These are phyloP conservation scores for Petrophora chlorosata DNA, from an alignment of 2,888 invertebrate genomes.

Conservation along the genomic window DNA sequence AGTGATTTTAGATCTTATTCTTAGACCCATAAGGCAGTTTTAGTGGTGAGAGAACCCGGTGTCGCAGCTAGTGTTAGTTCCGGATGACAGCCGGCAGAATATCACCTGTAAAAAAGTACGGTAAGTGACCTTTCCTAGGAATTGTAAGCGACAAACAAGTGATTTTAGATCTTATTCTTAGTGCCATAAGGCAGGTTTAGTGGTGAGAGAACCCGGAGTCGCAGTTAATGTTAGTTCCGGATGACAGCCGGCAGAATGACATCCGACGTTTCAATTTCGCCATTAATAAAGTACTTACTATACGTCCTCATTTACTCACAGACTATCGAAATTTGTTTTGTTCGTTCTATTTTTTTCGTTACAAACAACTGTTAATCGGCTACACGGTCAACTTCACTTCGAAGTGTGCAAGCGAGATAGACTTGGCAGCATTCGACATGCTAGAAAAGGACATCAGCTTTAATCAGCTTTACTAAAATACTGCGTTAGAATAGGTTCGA, in stretches of 20 bases:
- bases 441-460: no score
- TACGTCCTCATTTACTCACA: no score
- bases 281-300: slow-evolving; percentile 72
- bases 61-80: slow-evolving; percentile 67
- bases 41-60: slow-evolving; percentile 75
- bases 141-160: no score
- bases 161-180: slow-evolving; percentile 82
- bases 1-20: background rate
- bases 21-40: slow-evolving; percentile 87
- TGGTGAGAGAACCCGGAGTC: slow-evolving; percentile 72
- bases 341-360: no score
- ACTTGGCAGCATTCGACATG: no score
- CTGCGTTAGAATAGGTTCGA: no score
- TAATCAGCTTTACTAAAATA: no score
- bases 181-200: slow-evolving; percentile 89
- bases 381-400: no score
- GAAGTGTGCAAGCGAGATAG: no score
- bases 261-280: slow-evolving; percentile 48
- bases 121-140: no score
- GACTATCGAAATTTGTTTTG: no score
- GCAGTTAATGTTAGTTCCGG: slow-evolving; percentile 67
- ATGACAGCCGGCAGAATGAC: slow-evolving; percentile 49
- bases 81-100: slow-evolving; percentile 53
- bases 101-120: slow-evolving; percentile 66
- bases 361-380: no score